Base-by-base conservation (phyloP, 2,888 invertebrate species). In the Caenorhabditis sp. region DNA sequence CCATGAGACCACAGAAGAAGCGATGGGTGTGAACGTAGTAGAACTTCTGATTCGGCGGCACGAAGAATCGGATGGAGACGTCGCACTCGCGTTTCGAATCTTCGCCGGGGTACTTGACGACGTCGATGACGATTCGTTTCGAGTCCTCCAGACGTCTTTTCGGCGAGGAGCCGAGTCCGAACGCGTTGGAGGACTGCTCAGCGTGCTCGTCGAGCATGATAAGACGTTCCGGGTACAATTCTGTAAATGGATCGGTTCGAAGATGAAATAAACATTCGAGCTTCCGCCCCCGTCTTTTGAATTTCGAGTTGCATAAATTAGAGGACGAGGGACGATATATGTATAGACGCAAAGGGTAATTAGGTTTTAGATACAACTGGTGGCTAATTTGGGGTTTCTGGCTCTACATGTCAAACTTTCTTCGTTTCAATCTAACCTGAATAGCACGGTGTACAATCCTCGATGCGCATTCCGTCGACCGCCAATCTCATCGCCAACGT, bases 1-100 rank as follows among this genome's bases (percentile, higher is more conserved):
- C 93, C 85, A 94, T 93, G 65, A 96, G 91, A 90, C 96, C 96
- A 20, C 93, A 93, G 56, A 96, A 93, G 91, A 97, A 98, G 61
- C 86, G 77, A 63, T 87, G 87, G 1, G 87, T 87, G 61, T 87
- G 87, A 1, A 96, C 94, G 0, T 96, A 95, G 0, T 95, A 80
- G 7, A 84, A 46, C 58, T 71, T 63, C 56, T 82, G 77, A 13
- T 53, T 62, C 17, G 78, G 93, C 7, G 80, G 78, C 94, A 96
- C 95, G 86, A 93, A 93, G 30, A 96, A 89, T 77, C 92, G 92
- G 52, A 96, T 90, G 75, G 92, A 92, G 2, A 93, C 92, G 83
- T 95, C 94, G 89, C 92, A 93, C 83, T 90, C 90, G 27, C 91
- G 88, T 41, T 85, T 74, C 7, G 90, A 91, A 80, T 93, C 93